Conservation (phyloP, 2,888 invertebrate species). For the Nudaria mundana region DNA sequence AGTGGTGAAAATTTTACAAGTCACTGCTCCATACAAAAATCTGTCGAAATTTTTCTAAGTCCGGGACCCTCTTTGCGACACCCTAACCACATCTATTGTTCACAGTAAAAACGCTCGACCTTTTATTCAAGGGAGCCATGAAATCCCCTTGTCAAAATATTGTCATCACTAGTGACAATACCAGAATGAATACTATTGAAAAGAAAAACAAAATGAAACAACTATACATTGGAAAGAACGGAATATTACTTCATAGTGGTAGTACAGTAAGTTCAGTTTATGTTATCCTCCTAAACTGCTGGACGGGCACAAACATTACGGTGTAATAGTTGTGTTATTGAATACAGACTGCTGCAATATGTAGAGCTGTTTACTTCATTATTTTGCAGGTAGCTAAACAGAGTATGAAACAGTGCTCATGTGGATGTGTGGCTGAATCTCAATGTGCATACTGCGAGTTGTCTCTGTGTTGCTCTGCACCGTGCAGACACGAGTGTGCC, state of each 20-base stretch:
- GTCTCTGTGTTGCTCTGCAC: conserved; percentile 40
- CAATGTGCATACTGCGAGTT: conserved; percentile 62
- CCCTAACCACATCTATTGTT: no score
- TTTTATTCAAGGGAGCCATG: conserved; percentile 63
- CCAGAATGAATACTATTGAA: conserved; percentile 8
- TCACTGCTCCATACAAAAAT: no score
- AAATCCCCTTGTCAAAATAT: conserved; percentile 34
- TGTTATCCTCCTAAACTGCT: neutral
- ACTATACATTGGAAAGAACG: conserved; percentile 61
- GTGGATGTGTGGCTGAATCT: conserved; percentile 35
- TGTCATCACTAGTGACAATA: conserved; percentile 13
- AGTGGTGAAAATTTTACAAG: no score
- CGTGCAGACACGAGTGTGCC: conserved; percentile 50
- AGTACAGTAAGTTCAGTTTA: conserved; percentile 39
- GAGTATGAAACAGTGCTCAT: conserved; percentile 31
- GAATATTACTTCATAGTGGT: conserved; percentile 52
- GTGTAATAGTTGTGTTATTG: neutral
- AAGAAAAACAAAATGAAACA: conserved; percentile 63
- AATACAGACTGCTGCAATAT: no score
- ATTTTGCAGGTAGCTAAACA: conserved; percentile 1
- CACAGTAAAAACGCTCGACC: conserved; percentile 62
- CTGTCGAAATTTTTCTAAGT: no score
- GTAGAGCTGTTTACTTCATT: neutral
- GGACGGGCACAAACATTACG: no score
- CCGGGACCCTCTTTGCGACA: no score